Conservation (phyloP, 2,888 invertebrate genomes). For the Anthrax anthrax region DNA sequence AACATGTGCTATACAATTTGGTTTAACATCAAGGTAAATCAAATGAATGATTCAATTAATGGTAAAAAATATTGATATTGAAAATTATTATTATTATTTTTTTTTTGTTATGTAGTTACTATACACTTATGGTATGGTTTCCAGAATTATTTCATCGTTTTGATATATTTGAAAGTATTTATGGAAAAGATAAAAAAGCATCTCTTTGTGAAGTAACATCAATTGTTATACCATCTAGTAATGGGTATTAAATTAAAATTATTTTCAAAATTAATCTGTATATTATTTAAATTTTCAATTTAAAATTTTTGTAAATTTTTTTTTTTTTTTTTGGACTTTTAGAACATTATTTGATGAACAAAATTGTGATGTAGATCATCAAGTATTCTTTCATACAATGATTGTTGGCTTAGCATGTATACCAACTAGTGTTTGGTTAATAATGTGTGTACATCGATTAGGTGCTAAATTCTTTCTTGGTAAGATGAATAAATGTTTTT, state of each 20-base stretch:
- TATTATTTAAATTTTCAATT: no score
- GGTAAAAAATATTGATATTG: no score
- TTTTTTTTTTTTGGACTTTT: neutral
- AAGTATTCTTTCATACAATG: slow-evolving; percentile 61
- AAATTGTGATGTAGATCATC: slow-evolving; percentile 40
- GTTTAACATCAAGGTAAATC: slow-evolving; percentile 56
- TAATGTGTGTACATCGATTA: slow-evolving; percentile 61
- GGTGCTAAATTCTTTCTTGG: slow-evolving; percentile 72
- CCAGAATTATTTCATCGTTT: slow-evolving; percentile 76
- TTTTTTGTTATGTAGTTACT: slow-evolving; percentile 48
- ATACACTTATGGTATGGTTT: slow-evolving; percentile 86
- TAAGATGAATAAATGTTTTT: slow-evolving; percentile 22
- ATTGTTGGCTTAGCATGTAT: slow-evolving; percentile 69
- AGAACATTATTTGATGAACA: neutral
- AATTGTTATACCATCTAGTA: slow-evolving; percentile 36
- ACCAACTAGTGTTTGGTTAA: slow-evolving; percentile 64
- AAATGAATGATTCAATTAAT: neutral
- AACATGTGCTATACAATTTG: slow-evolving; percentile 70
- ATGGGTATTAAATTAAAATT: neutral
- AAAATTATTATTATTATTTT: neutral
- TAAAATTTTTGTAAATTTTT: neutral
- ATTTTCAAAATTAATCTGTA: neutral
- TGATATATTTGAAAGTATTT: slow-evolving; percentile 52
- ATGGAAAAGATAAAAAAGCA: slow-evolving; percentile 48
- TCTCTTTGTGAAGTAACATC: slow-evolving; percentile 67